phyloP scores from a whole-genome alignment of 2,113 vertebrate species.

The Mellivora capensis region DNA sequence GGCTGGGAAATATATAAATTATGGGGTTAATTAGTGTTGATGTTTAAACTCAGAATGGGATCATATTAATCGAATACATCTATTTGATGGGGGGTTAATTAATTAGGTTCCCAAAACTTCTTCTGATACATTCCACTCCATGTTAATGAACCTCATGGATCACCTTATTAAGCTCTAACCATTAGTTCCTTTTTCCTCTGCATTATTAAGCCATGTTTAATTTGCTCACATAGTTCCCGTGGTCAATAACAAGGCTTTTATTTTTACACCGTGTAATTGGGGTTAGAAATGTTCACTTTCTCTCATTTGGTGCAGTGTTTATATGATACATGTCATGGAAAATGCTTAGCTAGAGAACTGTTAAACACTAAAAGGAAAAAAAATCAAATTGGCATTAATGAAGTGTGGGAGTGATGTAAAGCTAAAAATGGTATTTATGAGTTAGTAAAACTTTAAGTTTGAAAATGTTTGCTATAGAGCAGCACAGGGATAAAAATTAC shows the following conservation, averaged over 20 bases:
- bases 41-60: slow-evolving; percentile 72
- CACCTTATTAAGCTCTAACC: slow-evolving; percentile 78
- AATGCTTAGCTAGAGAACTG: slow-evolving; percentile 49
- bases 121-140: slow-evolving; percentile 52
- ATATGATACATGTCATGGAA: not conserved
- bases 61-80: slow-evolving; percentile 74
- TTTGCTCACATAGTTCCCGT: slow-evolving; percentile 64
- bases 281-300: slow-evolving; percentile 64
- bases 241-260: slow-evolving; percentile 71
- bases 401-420: not conserved
- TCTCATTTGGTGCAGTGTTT: slow-evolving; percentile 72
- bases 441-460: slow-evolving; percentile 16
- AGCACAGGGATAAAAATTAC: not conserved
- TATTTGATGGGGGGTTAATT: slow-evolving; percentile 78
- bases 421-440: not conserved
- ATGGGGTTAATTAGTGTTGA: slow-evolving; percentile 80
- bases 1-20: slow-evolving; percentile 58
- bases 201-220: slow-evolving; percentile 71
- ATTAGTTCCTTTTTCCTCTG: slow-evolving; percentile 66
- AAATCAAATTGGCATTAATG: not conserved
- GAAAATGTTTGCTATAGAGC: not conserved
- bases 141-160: slow-evolving; percentile 79
- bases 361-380: not conserved
- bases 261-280: slow-evolving; percentile 54
- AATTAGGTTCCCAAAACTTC: slow-evolving; percentile 78